Evolutionary conservation across 1,140 invertebrate species (phyloP).

Genomic region (Drosophila sproati): DNA sequence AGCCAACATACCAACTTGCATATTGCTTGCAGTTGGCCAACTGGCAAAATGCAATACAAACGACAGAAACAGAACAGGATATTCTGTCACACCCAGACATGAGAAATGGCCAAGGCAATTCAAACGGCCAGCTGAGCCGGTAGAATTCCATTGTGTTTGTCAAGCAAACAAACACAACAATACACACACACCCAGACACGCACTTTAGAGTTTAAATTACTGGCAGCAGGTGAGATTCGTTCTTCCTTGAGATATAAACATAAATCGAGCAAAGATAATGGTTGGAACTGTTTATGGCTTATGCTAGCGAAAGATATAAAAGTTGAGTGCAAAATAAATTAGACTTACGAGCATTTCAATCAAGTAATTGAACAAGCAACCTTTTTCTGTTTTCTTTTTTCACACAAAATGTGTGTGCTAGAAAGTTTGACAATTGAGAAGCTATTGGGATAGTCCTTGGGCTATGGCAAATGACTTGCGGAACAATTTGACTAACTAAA

Average conservation of each 20-base stretch:
- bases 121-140: constrained; percentile 34
- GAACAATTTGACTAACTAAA: constrained; percentile 8
- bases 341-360: neutral
- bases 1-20: constrained; percentile 26
- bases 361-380: neutral
- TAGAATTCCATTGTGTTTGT: constrained; percentile 57
- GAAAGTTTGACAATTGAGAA: constrained; percentile 2
- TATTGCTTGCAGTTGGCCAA: constrained; percentile 3
- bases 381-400: neutral
- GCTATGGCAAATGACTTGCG: constrained; percentile 12
- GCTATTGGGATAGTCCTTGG: neutral
- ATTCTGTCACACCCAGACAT: constrained; percentile 12
- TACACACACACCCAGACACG: constrained; percentile 1
- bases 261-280: neutral
- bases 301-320: constrained; percentile 4
- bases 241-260: constrained; percentile 10
- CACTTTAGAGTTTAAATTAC: neutral
- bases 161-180: neutral
- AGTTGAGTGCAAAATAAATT: neutral
- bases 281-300: neutral
- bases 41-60: constrained; percentile 34
- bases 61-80: constrained; percentile 6
- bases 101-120: neutral
- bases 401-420: too few species aligned
- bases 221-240: constrained; percentile 11